Conservation (phyloP, 2,113 vertebrate genomes). For the Ptilorrhoa leucosticta region DNA sequence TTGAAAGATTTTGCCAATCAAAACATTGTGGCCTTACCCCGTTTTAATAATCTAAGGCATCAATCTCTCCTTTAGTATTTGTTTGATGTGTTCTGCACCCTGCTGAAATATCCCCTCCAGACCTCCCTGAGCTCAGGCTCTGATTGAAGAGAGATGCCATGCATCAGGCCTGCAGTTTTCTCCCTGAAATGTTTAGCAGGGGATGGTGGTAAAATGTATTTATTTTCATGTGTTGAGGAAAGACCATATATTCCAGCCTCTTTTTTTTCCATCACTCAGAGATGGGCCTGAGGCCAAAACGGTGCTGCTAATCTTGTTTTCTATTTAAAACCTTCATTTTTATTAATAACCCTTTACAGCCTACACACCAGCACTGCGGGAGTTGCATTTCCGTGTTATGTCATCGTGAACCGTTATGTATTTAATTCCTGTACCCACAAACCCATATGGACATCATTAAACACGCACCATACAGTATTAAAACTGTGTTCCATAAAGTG, state of each 20-base stretch:
- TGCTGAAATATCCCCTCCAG: constrained; percentile 54
- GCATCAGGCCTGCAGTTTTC: constrained; percentile 17
- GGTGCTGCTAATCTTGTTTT: constrained; percentile 68
- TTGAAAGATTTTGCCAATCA: constrained; percentile 51
- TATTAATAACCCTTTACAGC: constrained; percentile 72
- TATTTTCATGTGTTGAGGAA: constrained; percentile 54
- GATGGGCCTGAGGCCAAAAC: constrained; percentile 66
- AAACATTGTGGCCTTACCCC: constrained; percentile 53
- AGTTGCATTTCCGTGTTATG: constrained; percentile 71
- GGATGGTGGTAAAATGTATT: constrained; percentile 54
- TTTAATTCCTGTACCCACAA: constrained; percentile 71
- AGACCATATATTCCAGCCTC: constrained; percentile 51
- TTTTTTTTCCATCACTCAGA: constrained; percentile 62
- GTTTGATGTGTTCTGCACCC: constrained; percentile 51
- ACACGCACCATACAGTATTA: constrained; percentile 53
- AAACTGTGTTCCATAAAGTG: constrained; percentile 61
- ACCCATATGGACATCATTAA: constrained; percentile 73
- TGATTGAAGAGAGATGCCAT: constrained; percentile 41
- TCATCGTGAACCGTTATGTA: constrained; percentile 62
- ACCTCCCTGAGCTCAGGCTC: constrained; percentile 16
- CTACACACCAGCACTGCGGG: constrained; percentile 60
- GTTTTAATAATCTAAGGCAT: constrained; percentile 50
- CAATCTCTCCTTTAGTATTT: constrained; percentile 43
- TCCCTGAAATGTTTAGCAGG: constrained; percentile 27
- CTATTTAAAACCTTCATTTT: constrained; percentile 72